Percentiles rank a stretch among this genome's conserved stretches.
phyloP scores from a whole-genome alignment of 2,797 vertebrate genomes.

The Dallia pectoralis region DNA sequence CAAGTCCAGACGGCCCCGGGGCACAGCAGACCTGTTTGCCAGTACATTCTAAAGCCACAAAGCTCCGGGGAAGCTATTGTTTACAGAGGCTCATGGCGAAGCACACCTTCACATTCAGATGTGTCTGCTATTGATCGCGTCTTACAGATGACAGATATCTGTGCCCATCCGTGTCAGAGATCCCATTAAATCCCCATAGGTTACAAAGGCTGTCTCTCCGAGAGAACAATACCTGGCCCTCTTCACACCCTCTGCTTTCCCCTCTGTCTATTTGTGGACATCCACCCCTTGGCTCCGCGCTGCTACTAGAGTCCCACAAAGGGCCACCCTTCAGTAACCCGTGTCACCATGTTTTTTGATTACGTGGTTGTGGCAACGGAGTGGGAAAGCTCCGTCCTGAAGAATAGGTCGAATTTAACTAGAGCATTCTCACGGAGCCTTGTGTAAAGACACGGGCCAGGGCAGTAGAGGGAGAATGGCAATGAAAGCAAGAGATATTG shows the following conservation, averaged over 20 bases:
- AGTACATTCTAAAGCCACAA: background rate
- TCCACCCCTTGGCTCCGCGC: constrained; percentile 10
- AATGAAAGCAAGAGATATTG: constrained; percentile 65
- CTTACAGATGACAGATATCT: constrained; percentile 63
- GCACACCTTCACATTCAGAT: constrained; percentile 59
- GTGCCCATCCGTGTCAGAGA: constrained; percentile 50
- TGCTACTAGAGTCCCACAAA: constrained; percentile 34
- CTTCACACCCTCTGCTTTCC: constrained; percentile 20
- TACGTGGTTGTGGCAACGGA: constrained; percentile 57
- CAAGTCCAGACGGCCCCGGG: constrained; percentile 39
- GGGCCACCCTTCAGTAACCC: constrained; percentile 44
- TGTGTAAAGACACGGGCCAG: constrained; percentile 48
- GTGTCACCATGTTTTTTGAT: constrained; percentile 49
- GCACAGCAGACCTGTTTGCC: background rate
- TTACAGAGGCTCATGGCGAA: constrained; percentile 9
- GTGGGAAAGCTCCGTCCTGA: constrained; percentile 60
- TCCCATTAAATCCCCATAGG: constrained; percentile 62
- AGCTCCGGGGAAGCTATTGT: constrained; percentile 1
- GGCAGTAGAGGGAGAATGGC: constrained; percentile 24
- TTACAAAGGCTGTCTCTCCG: constrained; percentile 48
- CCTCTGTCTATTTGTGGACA: constrained; percentile 33
- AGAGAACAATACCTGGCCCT: constrained; percentile 39
- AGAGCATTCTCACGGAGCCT: constrained; percentile 52
- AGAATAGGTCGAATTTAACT: constrained; percentile 76
- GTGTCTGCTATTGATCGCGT: constrained; percentile 66